Base-by-base conservation (phyloP, 2,888 invertebrate genomes). In the Sinodicranocentrus sp. region DNA sequence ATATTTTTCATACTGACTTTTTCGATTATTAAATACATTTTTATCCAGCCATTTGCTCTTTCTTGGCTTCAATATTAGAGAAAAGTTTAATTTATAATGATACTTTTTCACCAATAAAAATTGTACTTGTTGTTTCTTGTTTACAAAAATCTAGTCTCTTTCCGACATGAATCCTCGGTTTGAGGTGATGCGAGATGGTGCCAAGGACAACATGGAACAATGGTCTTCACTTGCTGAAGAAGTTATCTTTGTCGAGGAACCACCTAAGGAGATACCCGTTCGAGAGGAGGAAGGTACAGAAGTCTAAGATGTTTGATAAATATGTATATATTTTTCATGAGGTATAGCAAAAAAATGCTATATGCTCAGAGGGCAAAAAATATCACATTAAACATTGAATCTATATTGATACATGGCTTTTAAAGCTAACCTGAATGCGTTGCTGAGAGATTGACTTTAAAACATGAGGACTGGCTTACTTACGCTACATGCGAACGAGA, bases 171-270 rank as follows among this genome's bases (percentile, higher is more conserved):
- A 92, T 87, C 90, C 90, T 0, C 89, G 90, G 71, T 90, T 92
- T 84, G 89, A 90, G 73, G 90, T 90, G 5, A 91, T 92, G 91
- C 89, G 91, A 54, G 91, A 91, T 73, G 91, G 92, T 5, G 91
- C 92, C 1, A 52, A 90, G 57, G 90, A 90, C 15, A 92, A 92
- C 88, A 90, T 91, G 89, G 89, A 89, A 3, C 90, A 91, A 67
- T 92, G 92, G 92, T 90, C 91, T 68, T 89, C 89, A 28, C 87
- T 91, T 54, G 90, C 88, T 1, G 84, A 85, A 5, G 65, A 21
- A 23, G 65, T 80, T 1, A 72, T 71, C 8, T 13, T 1, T 17
- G 8, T 15, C 57, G 25, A 10, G n/a, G 28, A n/a, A 17, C 25
- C n/a, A 28, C 26, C 5, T 25, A 15, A 57, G 1, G 26, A 26